Conservation (phyloP, 2,797 vertebrate species). For the Sternotherus odoratus region DNA sequence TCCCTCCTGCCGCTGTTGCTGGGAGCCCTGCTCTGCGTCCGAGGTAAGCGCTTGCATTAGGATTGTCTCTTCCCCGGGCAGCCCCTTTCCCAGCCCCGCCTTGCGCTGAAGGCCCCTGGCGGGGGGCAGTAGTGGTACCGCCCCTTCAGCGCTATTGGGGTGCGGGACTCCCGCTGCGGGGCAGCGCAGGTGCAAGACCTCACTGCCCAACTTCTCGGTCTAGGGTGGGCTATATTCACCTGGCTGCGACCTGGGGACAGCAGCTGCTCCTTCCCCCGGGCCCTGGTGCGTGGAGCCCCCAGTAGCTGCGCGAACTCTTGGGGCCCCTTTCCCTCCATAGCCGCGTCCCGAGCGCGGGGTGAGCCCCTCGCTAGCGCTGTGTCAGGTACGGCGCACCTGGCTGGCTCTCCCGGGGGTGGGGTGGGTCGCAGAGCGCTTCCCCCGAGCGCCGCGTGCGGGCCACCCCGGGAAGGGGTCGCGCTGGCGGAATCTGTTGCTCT, state of each 20-base stretch:
- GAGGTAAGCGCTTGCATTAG: slow-evolving; percentile 74
- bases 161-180: background rate
- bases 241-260: background rate
- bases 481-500: background rate
- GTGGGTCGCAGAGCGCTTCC: background rate
- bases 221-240: too few species aligned
- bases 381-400: background rate
- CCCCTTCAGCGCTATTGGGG: background rate
- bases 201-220: background rate
- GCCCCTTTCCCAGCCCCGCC: slow-evolving; percentile 30
- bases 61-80: slow-evolving; percentile 9
- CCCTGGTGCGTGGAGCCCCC: background rate
- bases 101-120: background rate
- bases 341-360: background rate
- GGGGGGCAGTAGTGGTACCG: background rate
- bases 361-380: background rate
- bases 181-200: slow-evolving; percentile 11
- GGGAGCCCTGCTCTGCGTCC: slow-evolving; percentile 74
- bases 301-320: background rate
- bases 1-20: slow-evolving; percentile 64
- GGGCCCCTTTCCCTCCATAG: background rate
- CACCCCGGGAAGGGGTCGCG: slow-evolving; percentile 50
- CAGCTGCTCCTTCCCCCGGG: background rate
- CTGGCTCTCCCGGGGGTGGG: background rate
- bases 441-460: background rate